These are phyloP conservation scores for Bibio marci DNA, from an alignment of 2,888 invertebrate genomes.

Conservation along the genomic window DNA sequence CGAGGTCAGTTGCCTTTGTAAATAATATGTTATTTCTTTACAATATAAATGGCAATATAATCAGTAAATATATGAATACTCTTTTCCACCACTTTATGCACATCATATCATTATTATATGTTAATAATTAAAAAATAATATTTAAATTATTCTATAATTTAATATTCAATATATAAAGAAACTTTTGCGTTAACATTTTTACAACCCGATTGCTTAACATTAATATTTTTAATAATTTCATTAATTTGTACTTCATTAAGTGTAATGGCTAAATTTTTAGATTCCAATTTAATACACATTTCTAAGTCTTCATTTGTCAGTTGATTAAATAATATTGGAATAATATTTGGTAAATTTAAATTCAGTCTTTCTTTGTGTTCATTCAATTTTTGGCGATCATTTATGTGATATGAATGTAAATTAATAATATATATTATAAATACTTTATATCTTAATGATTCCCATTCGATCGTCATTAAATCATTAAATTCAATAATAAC, in stretches of 20 bases:
- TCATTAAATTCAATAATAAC: slow-evolving; percentile 15
- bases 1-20: too few species aligned
- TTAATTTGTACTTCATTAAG: slow-evolving; percentile 13
- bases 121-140: too few species aligned
- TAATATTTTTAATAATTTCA: slow-evolving; percentile 16
- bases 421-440: background rate
- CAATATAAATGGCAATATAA: too few species aligned
- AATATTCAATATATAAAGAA: slow-evolving; percentile 13
- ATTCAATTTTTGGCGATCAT: background rate
- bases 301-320: background rate
- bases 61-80: too few species aligned
- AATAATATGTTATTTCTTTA: too few species aligned
- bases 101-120: too few species aligned
- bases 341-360: background rate
- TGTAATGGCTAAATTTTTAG: slow-evolving; percentile 10
- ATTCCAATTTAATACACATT: background rate
- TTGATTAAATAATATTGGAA: background rate
- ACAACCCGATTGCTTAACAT: slow-evolving; percentile 19
- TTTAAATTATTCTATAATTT: too few species aligned
- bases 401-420: background rate
- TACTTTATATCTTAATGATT: background rate
- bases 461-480: background rate
- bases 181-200: slow-evolving; percentile 22
- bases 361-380: background rate
- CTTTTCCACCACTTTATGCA: too few species aligned